Evolutionary conservation across 30 jellyfish, hydroid and myxozoan genomes (phyloP), one percentile per base, ranked within the genome.

Genomic region (Turritopsis rubra): DNA sequence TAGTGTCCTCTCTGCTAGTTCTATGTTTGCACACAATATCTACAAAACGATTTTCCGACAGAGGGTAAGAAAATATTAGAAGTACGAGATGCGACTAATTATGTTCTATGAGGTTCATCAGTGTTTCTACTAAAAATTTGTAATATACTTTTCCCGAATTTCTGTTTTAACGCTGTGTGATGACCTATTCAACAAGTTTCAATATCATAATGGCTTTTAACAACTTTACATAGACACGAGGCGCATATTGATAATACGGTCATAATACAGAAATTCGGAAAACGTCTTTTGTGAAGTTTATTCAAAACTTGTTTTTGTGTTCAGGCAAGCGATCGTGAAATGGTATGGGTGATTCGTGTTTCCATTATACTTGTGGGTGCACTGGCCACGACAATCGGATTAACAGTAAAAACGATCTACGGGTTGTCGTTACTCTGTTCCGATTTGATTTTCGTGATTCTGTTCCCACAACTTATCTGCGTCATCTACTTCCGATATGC

Each of bases 11-110:
- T 89, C 97, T 1, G 99, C 99, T 26, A 90, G 97, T 84, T 89
- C 99, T 1, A 95, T 95, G 99, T 89, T 89, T 82, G 97, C 99
- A 7, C 99, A 95, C 77, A 95, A 95, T 86, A 89, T 95, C 29
- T 95, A 95, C 89, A 89, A 81, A 66, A 87, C 96, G 16, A 81
- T 95, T 13, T 88, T 95, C 88, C 86, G 97, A 70, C 97, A 90
- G 81, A 53, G 87, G 87, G 99, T 95, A 86, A 41, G 90, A 41
- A 41, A 41, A n/a, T n/a, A n/a, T n/a, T n/a, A n/a, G 60, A 41
- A 3, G 60, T 41, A 3, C 60, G n/a, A n/a, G n/a, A 41, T 41
- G 13, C 60, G 60, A 41, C 60, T 41, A 41, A 3, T 41, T 41
- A n/a, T n/a, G n/a, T n/a, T n/a, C n/a, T n/a, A n/a, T n/a, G n/a